Conservation (phyloP, 2,888 invertebrate genomes). For the Eutolmus rufibarbis region DNA sequence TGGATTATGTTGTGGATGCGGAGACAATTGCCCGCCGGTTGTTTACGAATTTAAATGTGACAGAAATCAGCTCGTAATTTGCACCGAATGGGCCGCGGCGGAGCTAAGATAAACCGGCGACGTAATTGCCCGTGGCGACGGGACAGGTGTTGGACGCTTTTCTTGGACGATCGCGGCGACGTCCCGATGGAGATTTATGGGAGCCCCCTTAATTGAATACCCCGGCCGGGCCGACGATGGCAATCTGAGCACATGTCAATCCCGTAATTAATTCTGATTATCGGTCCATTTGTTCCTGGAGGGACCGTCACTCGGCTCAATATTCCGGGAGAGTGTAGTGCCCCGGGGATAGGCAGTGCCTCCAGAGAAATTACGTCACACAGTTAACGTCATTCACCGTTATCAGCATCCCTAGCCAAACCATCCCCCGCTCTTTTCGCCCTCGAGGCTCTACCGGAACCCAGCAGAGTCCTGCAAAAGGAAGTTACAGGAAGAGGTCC, state of each 20-base stretch:
- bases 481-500: neutral
- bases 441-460: neutral
- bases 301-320: neutral
- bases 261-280: conserved; percentile 12
- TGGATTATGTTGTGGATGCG: conserved; percentile 5
- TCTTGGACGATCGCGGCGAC: neutral
- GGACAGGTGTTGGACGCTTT: neutral
- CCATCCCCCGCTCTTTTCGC: neutral
- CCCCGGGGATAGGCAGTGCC: neutral
- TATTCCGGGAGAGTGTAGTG: neutral
- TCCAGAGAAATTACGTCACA: conserved; percentile 35
- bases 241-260: neutral
- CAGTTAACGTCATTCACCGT: conserved; percentile 23
- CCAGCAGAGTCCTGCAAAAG: neutral
- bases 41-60: conserved; percentile 20
- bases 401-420: conserved; percentile 4
- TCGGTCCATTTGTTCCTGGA: conserved; percentile 10
- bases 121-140: neutral
- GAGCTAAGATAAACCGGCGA: neutral
- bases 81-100: neutral
- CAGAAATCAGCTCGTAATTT: conserved; percentile 27
- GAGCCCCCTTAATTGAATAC: conserved; percentile 4
- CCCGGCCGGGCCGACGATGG: neutral
- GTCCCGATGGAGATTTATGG: neutral
- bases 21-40: neutral